Base-by-base conservation (phyloP, 2,113 vertebrate species). In the Chinchilla lanigera region DNA sequence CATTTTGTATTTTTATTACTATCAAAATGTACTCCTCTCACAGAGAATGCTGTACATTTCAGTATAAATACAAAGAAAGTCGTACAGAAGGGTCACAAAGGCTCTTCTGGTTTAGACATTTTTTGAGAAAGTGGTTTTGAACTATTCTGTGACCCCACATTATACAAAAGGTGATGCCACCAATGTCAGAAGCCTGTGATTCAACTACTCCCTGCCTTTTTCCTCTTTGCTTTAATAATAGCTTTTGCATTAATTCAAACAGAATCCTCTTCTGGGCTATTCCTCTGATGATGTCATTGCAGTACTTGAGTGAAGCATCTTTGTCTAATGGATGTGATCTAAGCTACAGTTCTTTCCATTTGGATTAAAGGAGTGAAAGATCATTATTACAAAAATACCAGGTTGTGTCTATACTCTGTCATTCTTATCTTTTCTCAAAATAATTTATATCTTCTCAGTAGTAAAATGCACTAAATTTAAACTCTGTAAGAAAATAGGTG, bases 321-420 rank as follows among this genome's bases (percentile, higher is more conserved):
- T 95, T 93, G 69, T 86, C 41, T 89, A 73, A n/a, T 88, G 41
- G 71, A 24, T 87, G 77, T 89, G 73, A 95, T 82, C 67, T 89
- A 86, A 89, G 83, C 54, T 58, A 92, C 86, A 81, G 78, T 97
- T 95, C 93, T 94, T 97, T 96, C 96, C 56, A 87, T 78, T 50
- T 94, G 16, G 26, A 91, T 50, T 47, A 93, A 95, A 84, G 22
- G 47, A 93, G 58, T 58, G 83, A 71, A 92, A 83, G 78, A 94
- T 81, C 19, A 88, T 86, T 52, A 95, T 85, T 97, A 56, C 61
- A 94, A 63, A 35, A 80, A 80, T 52, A 28, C 13, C 73, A 24
- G 75, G 28, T 50, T 92, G 80, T 86, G 12, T 78, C 73, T 90
- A 11, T 95, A 69, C 50, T 80, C 47, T 92, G 35, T 60, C 35